Evolutionary conservation across 2,113 vertebrate species (phyloP), one percentile per base, ranked within the genome.

Genomic region (Pachyramphus minor): DNA sequence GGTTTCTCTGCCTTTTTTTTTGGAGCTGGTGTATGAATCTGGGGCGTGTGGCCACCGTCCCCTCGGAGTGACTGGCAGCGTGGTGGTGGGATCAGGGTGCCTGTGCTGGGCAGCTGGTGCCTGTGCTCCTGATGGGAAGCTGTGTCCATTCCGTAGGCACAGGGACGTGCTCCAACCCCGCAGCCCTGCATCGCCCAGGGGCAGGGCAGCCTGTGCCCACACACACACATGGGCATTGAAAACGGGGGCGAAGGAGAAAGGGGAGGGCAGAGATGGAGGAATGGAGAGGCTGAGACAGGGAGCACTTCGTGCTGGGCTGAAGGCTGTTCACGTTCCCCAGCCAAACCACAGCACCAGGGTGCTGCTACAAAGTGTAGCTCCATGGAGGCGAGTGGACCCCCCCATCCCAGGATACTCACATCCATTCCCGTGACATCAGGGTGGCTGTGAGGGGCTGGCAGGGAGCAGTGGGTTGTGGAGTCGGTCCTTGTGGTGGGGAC

Each of bases 41-140:
- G 84, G 66, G 84, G 39, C 3, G 1, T 23, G 63, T 2, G 20
- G 67, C 78, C 0, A 2, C 7, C 0, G 14, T 87, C 28, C 69
- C 55, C 17, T 33, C 0, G 0, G 64, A 58, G n/a, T 0, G 1
- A 62, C 67, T 60, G 11, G 56, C 11, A 14, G 39, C 0, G 7
- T 8, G 14, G 37, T 8, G 58, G 20, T 3, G 9, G 62, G 69
- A 59, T 79, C 6, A 3, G 52, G 56, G 33, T 56, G 73, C 39
- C 30, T 14, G 24, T 31, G 35, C 35, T 0, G 4, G n/a, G 28
- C 9, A 37, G 6, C 15, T 37, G 56, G 30, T 72, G 83, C 42
- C 71, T 2, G 17, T 44, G 41, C 68, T 23, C 41, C 27, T 2
- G 17, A 11, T 8, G 67, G n/a, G 31, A 49, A n/a, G 63, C 17